A percentile compares a stretch with the other conserved stretches of the same genome.
Conservation (phyloP, 2,113 vertebrate species). For the Campylorhamphus procurvoides region DNA sequence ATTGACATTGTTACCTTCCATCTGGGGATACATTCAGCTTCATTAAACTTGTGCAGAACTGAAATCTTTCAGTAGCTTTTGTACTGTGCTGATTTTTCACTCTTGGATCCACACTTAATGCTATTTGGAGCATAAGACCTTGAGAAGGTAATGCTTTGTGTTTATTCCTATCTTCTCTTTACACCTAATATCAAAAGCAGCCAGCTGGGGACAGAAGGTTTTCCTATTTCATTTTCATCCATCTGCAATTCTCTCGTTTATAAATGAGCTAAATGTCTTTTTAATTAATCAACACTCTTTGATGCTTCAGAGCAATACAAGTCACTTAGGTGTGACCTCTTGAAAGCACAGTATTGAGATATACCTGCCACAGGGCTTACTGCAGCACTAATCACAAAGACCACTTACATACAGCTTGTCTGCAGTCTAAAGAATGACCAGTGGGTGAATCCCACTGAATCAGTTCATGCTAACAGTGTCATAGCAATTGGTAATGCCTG, state of each 20-base stretch:
- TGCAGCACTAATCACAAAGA: neutral
- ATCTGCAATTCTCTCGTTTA: neutral
- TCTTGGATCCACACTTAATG: constrained; percentile 41
- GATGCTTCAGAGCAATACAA: neutral
- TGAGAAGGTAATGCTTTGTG: constrained; percentile 35
- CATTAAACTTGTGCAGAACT: constrained; percentile 26
- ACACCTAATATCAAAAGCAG: constrained; percentile 29
- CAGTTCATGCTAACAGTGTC: neutral
- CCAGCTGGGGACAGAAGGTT: neutral
- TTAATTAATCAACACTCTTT: constrained; percentile 4
- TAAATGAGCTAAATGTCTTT: constrained; percentile 14
- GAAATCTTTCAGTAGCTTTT: constrained; percentile 29
- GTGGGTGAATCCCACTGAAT: neutral
- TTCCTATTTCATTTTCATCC: neutral
- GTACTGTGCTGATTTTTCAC: constrained; percentile 41
- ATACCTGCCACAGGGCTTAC: neutral
- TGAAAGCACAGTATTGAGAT: neutral
- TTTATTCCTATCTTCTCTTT: constrained; percentile 6
- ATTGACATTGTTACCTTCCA: constrained; percentile 30
- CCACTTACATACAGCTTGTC: neutral
- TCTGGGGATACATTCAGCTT: constrained; percentile 33
- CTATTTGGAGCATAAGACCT: constrained; percentile 50
- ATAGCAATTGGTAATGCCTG: neutral
- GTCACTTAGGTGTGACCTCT: neutral
- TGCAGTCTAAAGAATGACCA: neutral